phyloP scores from a whole-genome alignment of 1,140 invertebrate species.

The Asbolus verrucosus region DNA sequence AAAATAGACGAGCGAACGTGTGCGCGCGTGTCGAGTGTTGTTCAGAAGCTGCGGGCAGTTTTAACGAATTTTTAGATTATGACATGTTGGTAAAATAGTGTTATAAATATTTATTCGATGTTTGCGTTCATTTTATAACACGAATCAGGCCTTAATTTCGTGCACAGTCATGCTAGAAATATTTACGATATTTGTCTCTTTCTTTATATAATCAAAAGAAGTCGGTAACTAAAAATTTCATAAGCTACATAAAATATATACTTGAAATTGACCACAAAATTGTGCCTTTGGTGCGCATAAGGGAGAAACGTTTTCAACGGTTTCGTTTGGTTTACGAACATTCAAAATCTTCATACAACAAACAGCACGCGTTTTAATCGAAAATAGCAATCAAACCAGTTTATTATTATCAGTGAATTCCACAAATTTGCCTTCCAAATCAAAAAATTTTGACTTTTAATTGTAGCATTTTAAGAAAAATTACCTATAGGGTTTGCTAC shows the following conservation, averaged over 20 bases:
- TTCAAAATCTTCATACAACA: no score
- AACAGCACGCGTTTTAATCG: constrained; percentile 1
- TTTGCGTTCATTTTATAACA: constrained; percentile 26
- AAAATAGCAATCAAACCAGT: constrained; percentile 13
- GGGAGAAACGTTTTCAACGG: background rate
- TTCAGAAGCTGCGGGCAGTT: no score
- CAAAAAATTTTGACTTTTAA: constrained; percentile 40
- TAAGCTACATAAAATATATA: constrained; percentile 18
- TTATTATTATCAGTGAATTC: constrained; percentile 33
- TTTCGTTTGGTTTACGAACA: constrained; percentile 10
- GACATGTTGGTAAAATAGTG: constrained; percentile 9
- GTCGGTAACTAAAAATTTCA: background rate
- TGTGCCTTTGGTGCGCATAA: constrained; percentile 46
- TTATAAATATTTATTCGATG: constrained; percentile 30
- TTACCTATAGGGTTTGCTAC: constrained; percentile 39
- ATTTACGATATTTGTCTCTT: constrained; percentile 23
- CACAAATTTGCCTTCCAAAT: constrained; percentile 49
- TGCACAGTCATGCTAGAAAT: constrained; percentile 26
- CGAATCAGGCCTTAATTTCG: constrained; percentile 40
- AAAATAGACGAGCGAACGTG: constrained; percentile 43
- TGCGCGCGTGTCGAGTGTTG: no score
- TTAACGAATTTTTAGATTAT: background rate
- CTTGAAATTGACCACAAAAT: constrained; percentile 45
- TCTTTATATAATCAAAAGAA: constrained; percentile 4
- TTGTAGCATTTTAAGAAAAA: constrained; percentile 43